phyloP scores from a whole-genome alignment of 2,888 invertebrate genomes.

The Rotaria socialis region DNA sequence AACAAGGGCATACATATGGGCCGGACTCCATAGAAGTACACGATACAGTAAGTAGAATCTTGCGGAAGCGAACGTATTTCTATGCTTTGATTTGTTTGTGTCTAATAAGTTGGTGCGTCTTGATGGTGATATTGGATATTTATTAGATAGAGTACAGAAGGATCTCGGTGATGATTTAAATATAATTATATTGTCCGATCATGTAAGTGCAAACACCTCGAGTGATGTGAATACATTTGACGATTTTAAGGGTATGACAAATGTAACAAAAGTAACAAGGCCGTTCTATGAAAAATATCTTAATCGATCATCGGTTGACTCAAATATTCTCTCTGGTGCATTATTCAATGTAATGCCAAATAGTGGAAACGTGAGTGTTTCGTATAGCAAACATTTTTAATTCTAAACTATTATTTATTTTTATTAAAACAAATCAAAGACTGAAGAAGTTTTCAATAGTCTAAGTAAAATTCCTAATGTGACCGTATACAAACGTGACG shows the following conservation, averaged over 20 bases:
- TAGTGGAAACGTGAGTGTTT: neutral
- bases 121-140: neutral
- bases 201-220: neutral
- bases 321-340: neutral
- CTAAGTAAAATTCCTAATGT: neutral
- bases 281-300: neutral
- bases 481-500: neutral
- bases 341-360: neutral
- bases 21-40: neutral
- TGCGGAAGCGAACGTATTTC: neutral
- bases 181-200: constrained; percentile 4
- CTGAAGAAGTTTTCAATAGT: neutral
- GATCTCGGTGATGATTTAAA: neutral
- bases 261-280: constrained; percentile 1
- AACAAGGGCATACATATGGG: constrained; percentile 16
- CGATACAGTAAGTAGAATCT: neutral
- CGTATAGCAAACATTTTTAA: too few relatives aligned
- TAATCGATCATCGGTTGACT: neutral
- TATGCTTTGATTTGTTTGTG: neutral
- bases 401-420: too few relatives aligned
- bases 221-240: neutral
- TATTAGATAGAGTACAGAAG: neutral
- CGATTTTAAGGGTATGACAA: neutral
- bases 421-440: neutral
- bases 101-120: neutral